phyloP scores from a whole-genome alignment of 2,113 vertebrate genomes.

The Dicentrarchus labrax region DNA sequence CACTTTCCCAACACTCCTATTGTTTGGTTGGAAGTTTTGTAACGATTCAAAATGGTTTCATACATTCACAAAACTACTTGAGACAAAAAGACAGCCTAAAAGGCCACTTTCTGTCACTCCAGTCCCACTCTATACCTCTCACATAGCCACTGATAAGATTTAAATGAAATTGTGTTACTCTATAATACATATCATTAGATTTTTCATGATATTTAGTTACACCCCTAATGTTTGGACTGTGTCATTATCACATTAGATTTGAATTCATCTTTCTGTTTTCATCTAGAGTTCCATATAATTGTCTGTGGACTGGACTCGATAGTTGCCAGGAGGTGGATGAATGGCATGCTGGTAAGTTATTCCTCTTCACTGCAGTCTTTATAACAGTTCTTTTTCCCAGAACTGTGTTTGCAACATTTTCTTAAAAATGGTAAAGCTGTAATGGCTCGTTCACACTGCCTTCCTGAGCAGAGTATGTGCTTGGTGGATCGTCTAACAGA shows the following conservation, averaged over 20 bases:
- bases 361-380: not conserved
- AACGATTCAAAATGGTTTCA: not conserved
- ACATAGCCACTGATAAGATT: not conserved
- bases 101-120: not conserved
- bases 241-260: not conserved
- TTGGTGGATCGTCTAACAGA: too few relatives aligned
- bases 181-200: not conserved
- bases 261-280: constrained; percentile 15
- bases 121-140: not conserved
- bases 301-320: constrained; percentile 97
- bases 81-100: not conserved
- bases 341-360: constrained; percentile 94
- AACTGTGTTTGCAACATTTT: not conserved
- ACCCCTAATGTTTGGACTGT: not conserved
- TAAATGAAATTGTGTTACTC: not conserved
- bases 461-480: too few relatives aligned
- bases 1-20: not conserved
- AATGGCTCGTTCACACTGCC: too few relatives aligned
- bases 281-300: constrained; percentile 95
- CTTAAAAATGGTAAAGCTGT: not conserved
- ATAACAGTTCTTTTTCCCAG: not conserved
- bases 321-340: constrained; percentile 96
- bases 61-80: not conserved
- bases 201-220: not conserved
- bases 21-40: not conserved